phyloP scores from a whole-genome alignment of 2,888 invertebrate genomes.

The Temnothorax unifasciatus region DNA sequence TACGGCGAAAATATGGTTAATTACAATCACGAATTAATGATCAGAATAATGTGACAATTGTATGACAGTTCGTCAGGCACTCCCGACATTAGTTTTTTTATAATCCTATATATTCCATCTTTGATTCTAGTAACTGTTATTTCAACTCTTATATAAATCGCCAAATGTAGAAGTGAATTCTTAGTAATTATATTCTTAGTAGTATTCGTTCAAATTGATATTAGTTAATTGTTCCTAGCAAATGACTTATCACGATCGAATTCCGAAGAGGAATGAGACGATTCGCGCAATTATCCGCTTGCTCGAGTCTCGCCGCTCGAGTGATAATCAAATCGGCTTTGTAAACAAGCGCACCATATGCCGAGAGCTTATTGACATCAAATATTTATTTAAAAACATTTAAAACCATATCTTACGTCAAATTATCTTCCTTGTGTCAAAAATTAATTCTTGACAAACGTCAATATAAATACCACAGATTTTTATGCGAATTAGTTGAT shows the following conservation, averaged over 20 bases:
- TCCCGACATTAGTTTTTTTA: background rate
- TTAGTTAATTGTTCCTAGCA: background rate
- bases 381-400: background rate
- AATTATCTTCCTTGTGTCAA: background rate
- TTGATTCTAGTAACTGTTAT: background rate
- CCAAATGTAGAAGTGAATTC: background rate
- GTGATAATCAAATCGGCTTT: background rate
- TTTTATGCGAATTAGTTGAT: background rate
- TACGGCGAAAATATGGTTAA: background rate
- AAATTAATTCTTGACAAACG: background rate
- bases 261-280: background rate
- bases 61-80: background rate
- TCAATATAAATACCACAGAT: background rate
- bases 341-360: background rate
- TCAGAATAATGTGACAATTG: background rate
- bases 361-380: background rate
- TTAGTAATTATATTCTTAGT: too few relatives aligned
- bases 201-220: background rate
- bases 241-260: background rate
- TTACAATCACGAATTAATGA: background rate
- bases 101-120: background rate
- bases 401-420: background rate
- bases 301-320: background rate
- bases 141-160: background rate
- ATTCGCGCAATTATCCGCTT: background rate